Base-by-base conservation (phyloP, 2,113 vertebrate species). In the Meleagris gallopavo region DNA sequence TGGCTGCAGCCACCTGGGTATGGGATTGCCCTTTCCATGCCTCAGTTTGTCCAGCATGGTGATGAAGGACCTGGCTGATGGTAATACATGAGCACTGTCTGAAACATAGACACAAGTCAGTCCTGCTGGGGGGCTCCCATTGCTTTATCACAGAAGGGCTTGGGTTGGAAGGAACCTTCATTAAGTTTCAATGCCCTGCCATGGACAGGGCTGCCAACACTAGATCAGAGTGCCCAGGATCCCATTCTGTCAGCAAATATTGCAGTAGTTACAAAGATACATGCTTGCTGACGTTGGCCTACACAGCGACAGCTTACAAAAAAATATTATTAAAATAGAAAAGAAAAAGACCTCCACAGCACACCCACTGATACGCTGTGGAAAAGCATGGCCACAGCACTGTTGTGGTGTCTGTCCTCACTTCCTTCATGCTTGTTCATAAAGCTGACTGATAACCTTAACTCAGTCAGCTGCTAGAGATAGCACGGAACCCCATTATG, bases 401-500 rank as follows among this genome's bases (percentile, higher is more conserved):
- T 2, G 7, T 24, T 18, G 60, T 11, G 22, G 1, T 2, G 9
- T 27, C 45, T 40, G 36, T 36, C 36, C 55, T 43, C 40, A 18
- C 83, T 72, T 64, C 62, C 90, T 70, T 29, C 21, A 4, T 1
- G 10, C 40, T 66, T 34, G 24, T 11, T 32, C 41, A 43, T 32
- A 79, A 72, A 38, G 25, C 48, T 73, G 40, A 7, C 1, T 4
- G 1, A 46, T 9, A n/a, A 62, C 10, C 34, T 57, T 9, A 41
- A 41, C 54, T 19, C 71, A 7, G 22, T 9, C 2, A 38, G 15
- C 6, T 55, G 25, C 62, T 29, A 75, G 81, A 18, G 64, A 18
- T 13, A 41, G 41, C 0, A 2, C 0, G 1, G 64, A 75, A n/a
- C 43, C 57, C 40, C 13, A 5, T 32, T 21, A 43, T 30, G 46